These are phyloP conservation scores for Microtus montanus DNA, from an alignment of 2,113 vertebrate species.

Conservation along the genomic window DNA sequence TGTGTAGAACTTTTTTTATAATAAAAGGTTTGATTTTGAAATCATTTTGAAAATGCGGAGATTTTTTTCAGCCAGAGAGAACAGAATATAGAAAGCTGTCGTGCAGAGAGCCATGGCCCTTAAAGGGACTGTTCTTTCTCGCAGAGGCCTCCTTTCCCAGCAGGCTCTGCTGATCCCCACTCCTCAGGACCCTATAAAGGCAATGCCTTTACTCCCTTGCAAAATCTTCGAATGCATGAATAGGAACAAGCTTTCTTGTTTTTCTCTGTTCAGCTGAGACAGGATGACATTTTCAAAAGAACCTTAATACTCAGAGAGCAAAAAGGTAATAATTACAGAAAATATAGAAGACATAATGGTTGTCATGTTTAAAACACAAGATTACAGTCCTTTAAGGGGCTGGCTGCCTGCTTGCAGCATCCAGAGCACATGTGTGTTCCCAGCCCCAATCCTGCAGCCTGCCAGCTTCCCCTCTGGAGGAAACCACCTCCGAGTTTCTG, in stretches of 20 bases:
- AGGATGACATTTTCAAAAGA: conserved; percentile 74
- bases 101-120: neutral
- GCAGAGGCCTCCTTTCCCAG: neutral
- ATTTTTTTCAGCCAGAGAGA: neutral
- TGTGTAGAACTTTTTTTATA: neutral
- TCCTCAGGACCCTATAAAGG: neutral
- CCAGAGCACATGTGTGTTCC: neutral
- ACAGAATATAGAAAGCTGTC: neutral
- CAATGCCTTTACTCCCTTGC: neutral
- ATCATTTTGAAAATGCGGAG: neutral
- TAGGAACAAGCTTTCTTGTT: conserved; percentile 45
- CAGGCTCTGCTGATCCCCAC: neutral
- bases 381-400: neutral
- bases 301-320: conserved; percentile 62
- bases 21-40: conserved; percentile 6
- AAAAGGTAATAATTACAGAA: conserved; percentile 74
- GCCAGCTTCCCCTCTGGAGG: neutral
- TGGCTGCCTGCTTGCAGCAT: neutral
- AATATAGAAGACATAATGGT: conserved; percentile 56
- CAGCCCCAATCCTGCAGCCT: neutral
- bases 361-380: conserved; percentile 59
- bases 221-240: conserved; percentile 30
- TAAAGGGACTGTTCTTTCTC: neutral
- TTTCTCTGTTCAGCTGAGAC: conserved; percentile 59
- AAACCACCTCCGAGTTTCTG: neutral